A percentile compares a stretch with the other conserved stretches of the same genome.
Evolutionary conservation across 2,113 vertebrate species (phyloP).

Genomic region (Actenoides lindsayi): DNA sequence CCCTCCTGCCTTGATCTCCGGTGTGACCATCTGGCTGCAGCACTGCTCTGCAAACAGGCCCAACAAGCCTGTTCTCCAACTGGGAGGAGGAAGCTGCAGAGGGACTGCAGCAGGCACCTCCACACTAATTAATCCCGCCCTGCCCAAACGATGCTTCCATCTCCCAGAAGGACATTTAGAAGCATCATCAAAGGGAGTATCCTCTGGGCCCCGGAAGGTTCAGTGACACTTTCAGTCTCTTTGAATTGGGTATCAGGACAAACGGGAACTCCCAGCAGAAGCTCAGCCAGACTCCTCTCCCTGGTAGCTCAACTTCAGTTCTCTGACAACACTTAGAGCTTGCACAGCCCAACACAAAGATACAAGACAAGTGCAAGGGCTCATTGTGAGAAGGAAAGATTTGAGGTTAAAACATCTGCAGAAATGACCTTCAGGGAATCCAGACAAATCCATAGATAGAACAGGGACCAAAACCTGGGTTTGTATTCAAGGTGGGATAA

Average conservation of each 20-base stretch:
- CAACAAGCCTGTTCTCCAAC: not conserved
- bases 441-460: not conserved
- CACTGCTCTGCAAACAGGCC: slow-evolving; percentile 6
- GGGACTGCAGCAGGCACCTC: slow-evolving; percentile 14
- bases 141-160: not conserved
- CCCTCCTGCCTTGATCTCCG: not conserved
- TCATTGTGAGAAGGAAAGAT: not conserved
- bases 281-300: not conserved
- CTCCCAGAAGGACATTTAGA: not conserved
- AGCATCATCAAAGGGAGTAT: slow-evolving; percentile 50
- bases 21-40: slow-evolving; percentile 43
- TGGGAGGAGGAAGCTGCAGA: not conserved
- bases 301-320: not conserved
- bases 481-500: not conserved
- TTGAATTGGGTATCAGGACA: slow-evolving; percentile 62
- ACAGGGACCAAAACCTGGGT: not conserved
- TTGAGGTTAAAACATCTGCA: not conserved
- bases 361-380: not conserved
- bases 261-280: slow-evolving; percentile 49
- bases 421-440: not conserved
- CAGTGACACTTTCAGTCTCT: slow-evolving; percentile 45
- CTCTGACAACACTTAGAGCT: not conserved
- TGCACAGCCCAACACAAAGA: not conserved
- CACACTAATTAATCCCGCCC: not conserved
- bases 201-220: slow-evolving; percentile 1